Conservation (phyloP, 2,797 vertebrate species). For the Tympanoctomys barrerae region DNA sequence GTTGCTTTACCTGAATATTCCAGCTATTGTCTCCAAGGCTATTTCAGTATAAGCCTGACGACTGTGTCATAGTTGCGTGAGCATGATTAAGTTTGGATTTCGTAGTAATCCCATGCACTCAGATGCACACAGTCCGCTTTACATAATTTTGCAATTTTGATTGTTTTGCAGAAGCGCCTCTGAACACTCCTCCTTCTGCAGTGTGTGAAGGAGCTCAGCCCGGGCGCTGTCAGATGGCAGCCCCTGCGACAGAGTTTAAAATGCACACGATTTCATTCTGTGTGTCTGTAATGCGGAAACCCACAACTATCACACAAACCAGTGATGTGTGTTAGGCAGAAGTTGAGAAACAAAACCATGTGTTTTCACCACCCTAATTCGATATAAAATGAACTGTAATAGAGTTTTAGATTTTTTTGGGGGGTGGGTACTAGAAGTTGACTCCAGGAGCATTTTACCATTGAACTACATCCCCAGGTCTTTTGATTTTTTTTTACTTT, state of each 20-base stretch:
- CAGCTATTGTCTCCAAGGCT: background rate
- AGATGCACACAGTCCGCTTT: background rate
- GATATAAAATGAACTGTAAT: background rate
- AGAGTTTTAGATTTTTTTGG: background rate
- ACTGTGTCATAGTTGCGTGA: background rate
- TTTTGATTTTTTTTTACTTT: too few relatives aligned
- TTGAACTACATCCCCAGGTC: too few relatives aligned
- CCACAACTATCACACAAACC: background rate
- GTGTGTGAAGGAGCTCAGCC: background rate
- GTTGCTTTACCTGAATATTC: conserved; percentile 1
- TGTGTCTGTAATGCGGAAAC: background rate
- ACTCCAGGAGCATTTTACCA: background rate
- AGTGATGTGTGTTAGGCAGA: background rate
- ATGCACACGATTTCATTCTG: background rate
- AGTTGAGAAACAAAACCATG: background rate
- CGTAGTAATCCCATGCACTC: background rate
- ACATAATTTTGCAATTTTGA: background rate
- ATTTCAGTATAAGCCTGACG: background rate
- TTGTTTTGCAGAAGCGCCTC: background rate
- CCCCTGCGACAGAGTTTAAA: background rate
- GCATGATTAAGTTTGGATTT: background rate
- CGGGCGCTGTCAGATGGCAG: background rate
- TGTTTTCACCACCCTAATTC: background rate
- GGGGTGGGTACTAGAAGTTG: background rate
- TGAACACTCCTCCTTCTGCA: background rate